Percentiles rank a stretch among this genome's conserved stretches.
Evolutionary conservation across 2,797 vertebrate species (phyloP).

Genomic region (Protonibea diacanthus): DNA sequence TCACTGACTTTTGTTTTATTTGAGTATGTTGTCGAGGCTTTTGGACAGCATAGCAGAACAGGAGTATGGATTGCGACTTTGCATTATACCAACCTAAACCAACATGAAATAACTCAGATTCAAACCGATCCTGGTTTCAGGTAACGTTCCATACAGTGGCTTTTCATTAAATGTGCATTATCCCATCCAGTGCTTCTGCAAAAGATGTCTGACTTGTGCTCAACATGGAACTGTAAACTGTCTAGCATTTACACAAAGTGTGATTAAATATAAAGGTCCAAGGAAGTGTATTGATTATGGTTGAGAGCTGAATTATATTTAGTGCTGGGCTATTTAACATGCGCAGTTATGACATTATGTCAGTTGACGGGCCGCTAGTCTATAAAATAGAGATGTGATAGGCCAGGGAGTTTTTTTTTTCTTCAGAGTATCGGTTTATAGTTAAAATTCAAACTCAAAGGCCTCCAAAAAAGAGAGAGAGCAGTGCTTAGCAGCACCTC

Average conservation of each 20-base stretch:
- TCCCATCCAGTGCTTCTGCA: neutral
- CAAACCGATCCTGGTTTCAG: neutral
- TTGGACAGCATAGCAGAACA: neutral
- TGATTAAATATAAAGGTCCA: neutral
- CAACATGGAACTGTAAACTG: neutral
- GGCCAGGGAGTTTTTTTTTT: slow-evolving; percentile 20
- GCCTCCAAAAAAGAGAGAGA: slow-evolving; percentile 33
- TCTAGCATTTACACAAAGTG: neutral
- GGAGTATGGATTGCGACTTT: neutral
- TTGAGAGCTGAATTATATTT: neutral
- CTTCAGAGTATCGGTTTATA: slow-evolving; percentile 34
- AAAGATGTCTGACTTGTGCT: neutral
- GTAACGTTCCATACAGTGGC: neutral
- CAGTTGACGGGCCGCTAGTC: neutral
- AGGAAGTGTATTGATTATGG: neutral
- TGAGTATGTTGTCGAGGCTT: slow-evolving; percentile 5
- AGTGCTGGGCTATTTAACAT: neutral
- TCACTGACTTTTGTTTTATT: neutral
- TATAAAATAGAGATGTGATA: neutral
- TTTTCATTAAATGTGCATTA: neutral
- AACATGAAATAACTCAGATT: neutral
- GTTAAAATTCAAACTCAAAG: slow-evolving; percentile 52
- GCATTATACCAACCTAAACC: neutral
- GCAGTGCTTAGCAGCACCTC: slow-evolving; percentile 39
- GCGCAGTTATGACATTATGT: neutral